Percentiles rank a stretch among this genome's conserved stretches.
Conservation (phyloP, 2,888 invertebrate genomes). For the Darwinula stevensoni region DNA sequence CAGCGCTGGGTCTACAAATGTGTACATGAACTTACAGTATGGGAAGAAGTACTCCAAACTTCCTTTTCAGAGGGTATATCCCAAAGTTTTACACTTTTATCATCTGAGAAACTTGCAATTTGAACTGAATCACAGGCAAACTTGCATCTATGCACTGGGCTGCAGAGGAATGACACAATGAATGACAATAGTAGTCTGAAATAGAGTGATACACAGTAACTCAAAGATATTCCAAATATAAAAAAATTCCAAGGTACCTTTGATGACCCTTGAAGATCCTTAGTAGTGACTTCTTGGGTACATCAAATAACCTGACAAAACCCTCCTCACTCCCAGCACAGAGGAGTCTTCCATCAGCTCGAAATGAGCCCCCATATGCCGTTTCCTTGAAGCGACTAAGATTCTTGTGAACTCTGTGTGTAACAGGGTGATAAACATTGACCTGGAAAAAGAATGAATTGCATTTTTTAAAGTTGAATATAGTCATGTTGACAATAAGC, state of each 20-base stretch:
- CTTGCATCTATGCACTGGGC: constrained; percentile 42
- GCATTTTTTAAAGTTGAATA: constrained; percentile 1
- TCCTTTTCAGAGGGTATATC: constrained; percentile 65
- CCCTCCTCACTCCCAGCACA: constrained; percentile 74
- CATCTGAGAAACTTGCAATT: constrained; percentile 66
- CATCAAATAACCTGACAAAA: constrained; percentile 59
- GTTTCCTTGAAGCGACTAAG: constrained; percentile 49
- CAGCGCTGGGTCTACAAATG: neutral
- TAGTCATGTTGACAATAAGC: no score
- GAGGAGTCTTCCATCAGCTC: constrained; percentile 25
- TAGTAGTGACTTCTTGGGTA: constrained; percentile 44
- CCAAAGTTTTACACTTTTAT: constrained; percentile 61
- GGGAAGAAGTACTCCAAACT: no score
- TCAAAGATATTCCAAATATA: neutral
- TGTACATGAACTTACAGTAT: no score
- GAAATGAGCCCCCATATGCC: constrained; percentile 56
- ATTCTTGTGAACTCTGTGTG: constrained; percentile 48
- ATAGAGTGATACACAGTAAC: neutral
- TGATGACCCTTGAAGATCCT: constrained; percentile 59
- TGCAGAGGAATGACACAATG: no score
- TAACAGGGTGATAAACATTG: constrained; percentile 54
- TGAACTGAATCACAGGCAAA: constrained; percentile 48
- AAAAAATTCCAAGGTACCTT: constrained; percentile 15
- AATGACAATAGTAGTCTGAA: neutral
- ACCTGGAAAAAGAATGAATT: constrained; percentile 13